Conservation (phyloP, 2,797 vertebrate species). For the Cuculus canorus region DNA sequence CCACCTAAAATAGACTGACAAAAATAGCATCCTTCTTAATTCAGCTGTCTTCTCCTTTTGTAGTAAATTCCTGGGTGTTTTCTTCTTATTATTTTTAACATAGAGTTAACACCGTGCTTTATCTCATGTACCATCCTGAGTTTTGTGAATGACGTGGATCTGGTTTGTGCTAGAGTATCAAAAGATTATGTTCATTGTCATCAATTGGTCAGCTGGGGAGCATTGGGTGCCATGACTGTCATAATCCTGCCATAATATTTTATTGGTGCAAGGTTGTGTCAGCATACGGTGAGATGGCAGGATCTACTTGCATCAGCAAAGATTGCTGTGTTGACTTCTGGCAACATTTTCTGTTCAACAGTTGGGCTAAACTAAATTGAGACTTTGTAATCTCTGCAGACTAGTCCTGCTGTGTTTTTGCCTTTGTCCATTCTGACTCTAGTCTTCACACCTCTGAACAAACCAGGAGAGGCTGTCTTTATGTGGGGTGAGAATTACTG, state of each 20-base stretch:
- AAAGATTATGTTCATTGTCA: background rate
- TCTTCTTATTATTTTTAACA: background rate
- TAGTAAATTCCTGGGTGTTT: background rate
- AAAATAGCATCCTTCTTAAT: background rate
- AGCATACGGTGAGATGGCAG: background rate
- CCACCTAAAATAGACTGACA: background rate
- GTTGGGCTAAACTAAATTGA: background rate
- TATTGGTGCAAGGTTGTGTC: background rate
- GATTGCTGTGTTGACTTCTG: background rate
- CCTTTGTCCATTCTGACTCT: background rate
- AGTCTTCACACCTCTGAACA: accelerated
- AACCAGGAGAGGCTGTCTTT: background rate
- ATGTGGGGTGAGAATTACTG: background rate
- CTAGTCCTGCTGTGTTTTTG: background rate
- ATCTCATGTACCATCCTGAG: background rate
- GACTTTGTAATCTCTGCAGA: background rate
- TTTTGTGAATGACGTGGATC: background rate
- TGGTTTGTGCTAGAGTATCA: background rate
- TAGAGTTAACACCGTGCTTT: background rate
- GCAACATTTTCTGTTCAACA: background rate
- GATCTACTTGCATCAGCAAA: background rate
- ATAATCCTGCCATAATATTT: background rate
- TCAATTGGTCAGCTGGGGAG: background rate
- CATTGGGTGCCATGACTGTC: background rate
- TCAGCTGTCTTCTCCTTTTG: background rate